Evolutionary conservation across 1,140 invertebrate genomes (phyloP), one percentile per base, ranked within the genome.

Genomic region (Berghia stephanieae): DNA sequence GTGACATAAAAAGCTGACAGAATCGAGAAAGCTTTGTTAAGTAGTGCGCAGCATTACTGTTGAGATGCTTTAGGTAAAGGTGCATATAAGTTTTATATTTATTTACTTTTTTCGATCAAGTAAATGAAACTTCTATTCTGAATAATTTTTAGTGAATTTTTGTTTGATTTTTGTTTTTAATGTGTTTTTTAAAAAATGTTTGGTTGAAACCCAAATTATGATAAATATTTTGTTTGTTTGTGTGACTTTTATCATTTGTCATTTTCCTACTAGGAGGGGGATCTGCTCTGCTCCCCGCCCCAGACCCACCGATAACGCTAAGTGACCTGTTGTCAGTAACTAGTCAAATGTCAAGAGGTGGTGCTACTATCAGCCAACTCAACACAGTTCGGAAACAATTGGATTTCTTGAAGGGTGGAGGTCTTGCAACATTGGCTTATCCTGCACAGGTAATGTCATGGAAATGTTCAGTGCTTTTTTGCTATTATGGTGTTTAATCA

Each of bases 341-440:
- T 24, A 93, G 92, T 82, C 88, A 91, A 49, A 85, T 99, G 55
- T 92, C 94, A 67, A 92, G 92, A 78, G 89, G 91, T 60, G 98
- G 98, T 21, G 97, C 96, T 21, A 92, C 92, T 82, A 99, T 99
- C 42, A 91, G 92, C 67, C 95, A 99, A 88, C 87, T 99, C 16
- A 99, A 99, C 89, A 92, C 90, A 43, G 93, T 99, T 3, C 91
- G 98, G 73, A 96, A 95, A 86, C 92, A 92, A 81, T 88, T 99
- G 63, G 99, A 97, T 0, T 85, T 92, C 44, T 89, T 99, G 0
- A 99, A 99, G 92, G 97, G 96, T 6, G 98, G 98, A 3, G 93
- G 94, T 68, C 89, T 99, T 55, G 94, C 94, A 10, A 69, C 80
- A 34, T 85, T 92, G 44, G 94, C 94, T 18, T 90, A 92, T 84